Conservation (phyloP, 2,797 vertebrate species). For the Nyctalus aviator region DNA sequence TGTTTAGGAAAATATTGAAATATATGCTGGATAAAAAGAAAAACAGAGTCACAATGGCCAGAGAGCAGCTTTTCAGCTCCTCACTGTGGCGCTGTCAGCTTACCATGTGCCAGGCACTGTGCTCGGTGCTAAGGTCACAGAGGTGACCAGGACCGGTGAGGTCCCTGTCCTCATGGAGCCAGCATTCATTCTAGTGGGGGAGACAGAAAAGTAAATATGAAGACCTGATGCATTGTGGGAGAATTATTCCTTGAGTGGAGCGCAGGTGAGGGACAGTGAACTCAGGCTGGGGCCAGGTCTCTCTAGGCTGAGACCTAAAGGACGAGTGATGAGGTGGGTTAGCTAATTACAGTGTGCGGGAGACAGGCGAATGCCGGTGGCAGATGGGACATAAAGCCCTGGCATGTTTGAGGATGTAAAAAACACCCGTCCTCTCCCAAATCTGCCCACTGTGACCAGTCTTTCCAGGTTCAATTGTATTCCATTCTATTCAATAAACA, state of each 20-base stretch:
- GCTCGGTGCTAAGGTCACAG: background rate
- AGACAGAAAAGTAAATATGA: background rate
- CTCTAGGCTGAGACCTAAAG: background rate
- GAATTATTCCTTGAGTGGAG: background rate
- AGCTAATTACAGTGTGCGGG: accelerated
- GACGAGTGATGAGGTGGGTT: accelerated
- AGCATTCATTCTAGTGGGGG: background rate
- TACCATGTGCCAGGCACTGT: background rate
- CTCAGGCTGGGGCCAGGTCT: background rate
- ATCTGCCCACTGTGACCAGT: background rate
- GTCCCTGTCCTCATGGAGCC: background rate
- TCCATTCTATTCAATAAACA: background rate
- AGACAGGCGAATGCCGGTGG: background rate
- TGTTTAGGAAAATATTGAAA: background rate
- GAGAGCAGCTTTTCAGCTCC: background rate
- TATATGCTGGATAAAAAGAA: background rate
- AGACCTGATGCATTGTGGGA: background rate
- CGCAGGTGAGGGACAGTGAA: background rate
- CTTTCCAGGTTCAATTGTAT: background rate
- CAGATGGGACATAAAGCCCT: background rate
- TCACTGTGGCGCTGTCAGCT: background rate
- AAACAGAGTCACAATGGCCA: background rate
- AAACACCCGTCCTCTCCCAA: background rate
- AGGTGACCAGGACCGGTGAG: too few relatives aligned
- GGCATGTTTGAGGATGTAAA: background rate